Conservation (phyloP, 2,113 vertebrate genomes). For the Notiomystis cincta region DNA sequence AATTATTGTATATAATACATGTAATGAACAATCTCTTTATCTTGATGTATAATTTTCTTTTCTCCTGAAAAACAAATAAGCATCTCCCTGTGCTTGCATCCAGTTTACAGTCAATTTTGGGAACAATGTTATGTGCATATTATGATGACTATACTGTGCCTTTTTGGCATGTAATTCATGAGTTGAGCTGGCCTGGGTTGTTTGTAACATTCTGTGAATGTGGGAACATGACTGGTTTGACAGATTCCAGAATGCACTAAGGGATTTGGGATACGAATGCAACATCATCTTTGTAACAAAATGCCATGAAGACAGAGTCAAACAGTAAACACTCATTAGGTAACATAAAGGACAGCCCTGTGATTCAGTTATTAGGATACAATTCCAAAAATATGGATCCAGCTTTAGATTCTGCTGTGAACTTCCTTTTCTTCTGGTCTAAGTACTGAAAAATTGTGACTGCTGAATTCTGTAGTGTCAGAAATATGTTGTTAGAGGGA, state of each 20-base stretch:
- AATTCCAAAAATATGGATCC: not conserved
- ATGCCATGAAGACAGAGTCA: not conserved
- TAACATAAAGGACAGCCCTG: not conserved
- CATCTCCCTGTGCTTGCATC: not conserved
- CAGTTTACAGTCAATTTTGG: not conserved
- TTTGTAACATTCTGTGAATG: not conserved
- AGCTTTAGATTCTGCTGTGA: not conserved
- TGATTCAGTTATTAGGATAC: not conserved
- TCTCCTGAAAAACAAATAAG: not conserved
- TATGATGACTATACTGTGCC: not conserved
- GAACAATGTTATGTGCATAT: not conserved
- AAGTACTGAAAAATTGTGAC: not conserved
- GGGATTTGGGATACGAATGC: not conserved
- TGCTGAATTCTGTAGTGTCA: not conserved
- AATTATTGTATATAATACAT: not conserved
- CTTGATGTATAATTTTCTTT: not conserved
- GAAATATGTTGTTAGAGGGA: not conserved
- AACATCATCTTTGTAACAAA: not conserved
- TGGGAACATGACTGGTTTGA: not conserved
- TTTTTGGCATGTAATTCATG: not conserved
- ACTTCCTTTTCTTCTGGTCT: not conserved
- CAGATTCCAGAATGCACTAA: not conserved
- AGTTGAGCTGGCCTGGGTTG: not conserved
- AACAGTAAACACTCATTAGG: not conserved
- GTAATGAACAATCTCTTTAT: not conserved